A percentile compares a stretch with the other conserved stretches of the same genome.
Evolutionary conservation across 1,140 invertebrate genomes (phyloP).

Genomic region (Metopolophium dirhodum): DNA sequence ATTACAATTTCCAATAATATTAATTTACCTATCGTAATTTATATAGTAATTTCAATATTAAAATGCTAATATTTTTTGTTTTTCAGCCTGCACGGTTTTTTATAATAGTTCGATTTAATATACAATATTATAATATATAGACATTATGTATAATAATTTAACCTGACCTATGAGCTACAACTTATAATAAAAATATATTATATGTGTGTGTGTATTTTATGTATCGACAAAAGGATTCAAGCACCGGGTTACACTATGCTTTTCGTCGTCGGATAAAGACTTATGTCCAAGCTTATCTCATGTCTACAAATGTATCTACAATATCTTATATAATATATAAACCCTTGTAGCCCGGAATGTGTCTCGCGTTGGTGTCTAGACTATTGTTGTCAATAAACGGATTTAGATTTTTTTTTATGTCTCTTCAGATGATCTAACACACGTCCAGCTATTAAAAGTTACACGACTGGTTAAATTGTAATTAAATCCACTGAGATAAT

Average conservation of each 20-base stretch:
- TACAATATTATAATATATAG: too few species aligned
- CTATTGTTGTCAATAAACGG: background rate
- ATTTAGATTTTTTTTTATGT: background rate
- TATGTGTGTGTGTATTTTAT: background rate
- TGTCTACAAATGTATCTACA: background rate
- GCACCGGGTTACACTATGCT: background rate
- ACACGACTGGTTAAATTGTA: background rate
- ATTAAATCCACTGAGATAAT: slow-evolving; percentile 11
- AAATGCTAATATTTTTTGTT: background rate
- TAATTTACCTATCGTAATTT: background rate
- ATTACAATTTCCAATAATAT: background rate
- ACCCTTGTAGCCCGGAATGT: too few species aligned
- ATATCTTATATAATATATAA: background rate
- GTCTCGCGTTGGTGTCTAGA: background rate
- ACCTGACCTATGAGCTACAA: background rate
- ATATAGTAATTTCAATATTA: background rate
- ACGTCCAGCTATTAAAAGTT: background rate
- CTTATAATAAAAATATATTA: too few species aligned
- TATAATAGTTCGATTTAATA: too few species aligned
- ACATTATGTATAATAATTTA: too few species aligned
- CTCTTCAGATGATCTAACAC: background rate
- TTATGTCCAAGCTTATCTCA: background rate
- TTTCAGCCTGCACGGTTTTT: too few species aligned
- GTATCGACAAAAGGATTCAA: background rate
- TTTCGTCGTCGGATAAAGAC: background rate